Evolutionary conservation across 2,113 vertebrate genomes (phyloP).

Genomic region (Elaphurus davidianus): DNA sequence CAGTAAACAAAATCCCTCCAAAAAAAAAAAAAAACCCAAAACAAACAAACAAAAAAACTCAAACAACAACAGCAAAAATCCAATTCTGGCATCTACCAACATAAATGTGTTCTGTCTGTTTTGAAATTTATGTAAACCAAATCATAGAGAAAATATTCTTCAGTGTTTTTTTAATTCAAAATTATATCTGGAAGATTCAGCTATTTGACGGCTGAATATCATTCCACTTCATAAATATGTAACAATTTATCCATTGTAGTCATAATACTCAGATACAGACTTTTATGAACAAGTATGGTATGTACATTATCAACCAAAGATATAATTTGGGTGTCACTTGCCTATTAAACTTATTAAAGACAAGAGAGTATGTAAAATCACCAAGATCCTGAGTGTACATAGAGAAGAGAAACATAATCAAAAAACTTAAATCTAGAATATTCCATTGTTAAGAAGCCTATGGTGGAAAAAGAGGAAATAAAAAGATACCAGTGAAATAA

Average conservation of each 20-base stretch:
- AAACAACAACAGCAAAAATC: background rate
- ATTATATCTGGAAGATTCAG: background rate
- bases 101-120: background rate
- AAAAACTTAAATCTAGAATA: background rate
- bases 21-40: background rate
- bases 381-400: background rate
- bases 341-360: background rate
- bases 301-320: background rate
- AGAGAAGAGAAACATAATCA: background rate
- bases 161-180: background rate
- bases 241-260: background rate
- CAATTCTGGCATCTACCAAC: background rate
- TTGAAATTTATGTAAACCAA: background rate
- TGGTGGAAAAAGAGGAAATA: no score
- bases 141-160: background rate
- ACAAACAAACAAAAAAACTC: background rate
- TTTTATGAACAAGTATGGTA: background rate
- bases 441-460: background rate
- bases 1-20: background rate
- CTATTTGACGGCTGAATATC: background rate
- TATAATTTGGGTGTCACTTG: background rate
- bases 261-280: background rate
- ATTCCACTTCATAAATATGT: background rate
- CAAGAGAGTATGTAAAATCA: background rate
- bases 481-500: background rate